Evolutionary conservation across 2,113 vertebrate species (phyloP), one percentile per base, ranked within the genome.

Genomic region (Pipa parva): DNA sequence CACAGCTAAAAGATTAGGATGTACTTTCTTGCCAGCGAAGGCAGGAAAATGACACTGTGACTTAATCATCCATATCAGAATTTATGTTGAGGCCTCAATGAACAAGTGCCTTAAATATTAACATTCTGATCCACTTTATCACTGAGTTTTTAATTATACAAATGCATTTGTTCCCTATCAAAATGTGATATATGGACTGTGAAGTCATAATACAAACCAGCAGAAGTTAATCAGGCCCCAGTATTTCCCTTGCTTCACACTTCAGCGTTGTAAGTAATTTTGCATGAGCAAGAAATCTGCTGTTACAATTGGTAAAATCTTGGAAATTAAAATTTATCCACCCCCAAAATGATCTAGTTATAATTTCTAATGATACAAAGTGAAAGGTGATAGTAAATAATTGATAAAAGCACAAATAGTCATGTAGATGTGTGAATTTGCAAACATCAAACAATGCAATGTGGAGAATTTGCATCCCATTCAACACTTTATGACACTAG

Each of bases 271-370:
- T 77, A 71, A 71, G 75, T 65, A 27, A 70, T 80, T 80, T 87
- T 77, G 84, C 81, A 63, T 50, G 33, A 33, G 74, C 73, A 71
- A 72, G 71, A 72, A 83, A 64, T 79, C 81, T 79, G 79, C 79
- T 86, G 77, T 78, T 80, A 68, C 70, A 69, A 74, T 72, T 78
- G 73, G 74, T 78, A 69, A 77, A 80, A 74, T 66, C 31, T 57
- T 74, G 72, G 56, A 22, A 79, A 75, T 71, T 78, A 73, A 65
- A 75, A 69, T n/a, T 80, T 79, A 76, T 81, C 17, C 39, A 6
- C 5, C 11, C 13, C 39, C 74, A 67, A 67, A 71, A 72, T 83
- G 86, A 85, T 86, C 79, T 22, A 0, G 77, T 88, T 86, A 81
- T 5, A 37, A 57, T 73, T 78, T 86, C 81, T 87, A 80, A 82